phyloP scores from a whole-genome alignment of 2,888 invertebrate genomes.

The Melieria crassipennis region DNA sequence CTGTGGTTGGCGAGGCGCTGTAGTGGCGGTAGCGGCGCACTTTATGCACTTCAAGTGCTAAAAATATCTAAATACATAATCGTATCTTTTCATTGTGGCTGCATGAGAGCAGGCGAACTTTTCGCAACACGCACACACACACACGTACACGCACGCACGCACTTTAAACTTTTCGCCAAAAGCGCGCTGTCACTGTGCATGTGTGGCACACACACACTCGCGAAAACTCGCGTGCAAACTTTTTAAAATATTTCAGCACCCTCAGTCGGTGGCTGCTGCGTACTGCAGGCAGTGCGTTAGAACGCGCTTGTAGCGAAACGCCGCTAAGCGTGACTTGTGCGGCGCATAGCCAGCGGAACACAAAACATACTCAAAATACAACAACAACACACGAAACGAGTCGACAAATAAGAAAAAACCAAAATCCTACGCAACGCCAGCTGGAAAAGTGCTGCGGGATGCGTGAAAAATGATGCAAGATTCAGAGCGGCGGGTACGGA shows the following conservation, averaged over 20 bases:
- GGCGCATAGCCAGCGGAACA: too few relatives aligned
- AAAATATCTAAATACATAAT: constrained; percentile 22
- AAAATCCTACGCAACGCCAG: not conserved
- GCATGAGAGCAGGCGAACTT: not conserved
- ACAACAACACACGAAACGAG: not conserved
- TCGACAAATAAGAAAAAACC: not conserved
- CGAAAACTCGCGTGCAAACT: constrained; percentile 50
- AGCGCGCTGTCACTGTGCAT: constrained; percentile 4
- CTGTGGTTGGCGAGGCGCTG: too few relatives aligned
- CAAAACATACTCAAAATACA: not conserved
- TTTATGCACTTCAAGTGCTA: constrained; percentile 27
- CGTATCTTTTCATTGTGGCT: constrained; percentile 2
- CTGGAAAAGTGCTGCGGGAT: not conserved
- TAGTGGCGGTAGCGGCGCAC: not conserved
- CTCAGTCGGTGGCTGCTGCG: not conserved
- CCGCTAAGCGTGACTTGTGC: not conserved
- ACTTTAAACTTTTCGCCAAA: constrained; percentile 31
- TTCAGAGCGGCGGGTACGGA: too few relatives aligned
- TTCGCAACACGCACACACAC: not conserved
- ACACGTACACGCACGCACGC: constrained; percentile 9
- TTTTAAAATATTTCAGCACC: constrained; percentile 44
- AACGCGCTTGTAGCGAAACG: not conserved
- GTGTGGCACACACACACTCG: not conserved
- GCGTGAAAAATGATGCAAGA: not conserved
- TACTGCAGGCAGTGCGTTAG: not conserved